A percentile compares a stretch with the other conserved stretches of the same genome.
These are phyloP conservation scores for Germaria angustata DNA, from an alignment of 2,888 invertebrate genomes.

Conservation along the genomic window DNA sequence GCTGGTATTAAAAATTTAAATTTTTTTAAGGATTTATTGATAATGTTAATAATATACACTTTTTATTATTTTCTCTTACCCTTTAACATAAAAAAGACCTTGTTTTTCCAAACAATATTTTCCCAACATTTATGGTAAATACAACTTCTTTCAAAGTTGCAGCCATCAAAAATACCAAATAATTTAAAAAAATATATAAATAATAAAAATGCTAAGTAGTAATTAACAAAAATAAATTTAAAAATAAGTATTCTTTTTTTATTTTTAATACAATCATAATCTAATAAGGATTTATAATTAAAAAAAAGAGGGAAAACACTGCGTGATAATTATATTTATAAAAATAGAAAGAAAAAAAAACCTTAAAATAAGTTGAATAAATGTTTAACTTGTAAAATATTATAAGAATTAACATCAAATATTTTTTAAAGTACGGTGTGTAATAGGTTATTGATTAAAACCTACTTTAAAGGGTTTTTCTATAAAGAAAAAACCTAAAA, in stretches of 20 bases:
- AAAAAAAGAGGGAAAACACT: slow-evolving; percentile 43
- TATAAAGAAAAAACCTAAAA: not conserved
- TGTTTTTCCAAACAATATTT: slow-evolving; percentile 36
- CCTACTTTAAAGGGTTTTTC: not conserved
- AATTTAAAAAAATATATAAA: slow-evolving; percentile 61
- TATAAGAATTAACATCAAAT: slow-evolving; percentile 6
- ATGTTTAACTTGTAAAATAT: slow-evolving; percentile 17
- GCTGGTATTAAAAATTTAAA: slow-evolving; percentile 45
- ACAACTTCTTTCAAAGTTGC: slow-evolving; percentile 49
- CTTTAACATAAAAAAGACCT: not conserved
- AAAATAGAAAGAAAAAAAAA: slow-evolving; percentile 8
- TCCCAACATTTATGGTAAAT: slow-evolving; percentile 45
- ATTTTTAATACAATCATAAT: slow-evolving; percentile 3
- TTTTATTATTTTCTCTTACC: not conserved
- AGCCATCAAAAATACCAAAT: slow-evolving; percentile 66
- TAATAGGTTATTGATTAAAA: not conserved
- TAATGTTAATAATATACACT: not conserved
- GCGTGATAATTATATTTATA: slow-evolving; percentile 64
- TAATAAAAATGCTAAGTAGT: slow-evolving; percentile 35
- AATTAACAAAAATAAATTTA: slow-evolving; percentile 13
- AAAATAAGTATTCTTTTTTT: slow-evolving; percentile 18
- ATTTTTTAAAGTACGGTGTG: not conserved
- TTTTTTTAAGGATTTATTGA: slow-evolving; percentile 48
- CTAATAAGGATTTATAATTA: slow-evolving; percentile 20
- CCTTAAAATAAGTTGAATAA: not conserved